Evolutionary conservation across 1,140 invertebrate genomes (phyloP).

Genomic region (Drosophila auraria): DNA sequence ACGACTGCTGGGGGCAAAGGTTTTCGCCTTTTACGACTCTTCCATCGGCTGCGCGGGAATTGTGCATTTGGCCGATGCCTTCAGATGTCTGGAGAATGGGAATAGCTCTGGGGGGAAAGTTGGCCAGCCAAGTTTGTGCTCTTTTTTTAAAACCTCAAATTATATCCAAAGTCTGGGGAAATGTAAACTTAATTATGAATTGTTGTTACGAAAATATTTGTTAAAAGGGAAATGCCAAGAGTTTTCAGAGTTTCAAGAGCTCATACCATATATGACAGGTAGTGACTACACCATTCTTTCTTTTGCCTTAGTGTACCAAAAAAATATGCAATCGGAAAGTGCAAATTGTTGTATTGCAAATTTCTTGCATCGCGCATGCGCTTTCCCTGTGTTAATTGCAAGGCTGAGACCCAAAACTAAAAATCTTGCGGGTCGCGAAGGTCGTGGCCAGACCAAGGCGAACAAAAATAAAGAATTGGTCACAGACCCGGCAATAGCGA

Average conservation of each 20-base stretch:
- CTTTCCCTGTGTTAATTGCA: conserved; percentile 56
- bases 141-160: background rate
- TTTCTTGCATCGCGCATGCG: conserved; percentile 8
- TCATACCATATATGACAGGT: too few relatives aligned
- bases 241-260: too few relatives aligned
- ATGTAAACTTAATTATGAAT: background rate
- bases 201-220: background rate
- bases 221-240: background rate
- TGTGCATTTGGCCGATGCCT: conserved; percentile 7
- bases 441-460: conserved; percentile 26
- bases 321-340: conserved; percentile 15
- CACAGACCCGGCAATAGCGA: conserved; percentile 27
- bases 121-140: conserved; percentile 4
- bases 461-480: conserved; percentile 12
- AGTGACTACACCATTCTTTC: too few relatives aligned
- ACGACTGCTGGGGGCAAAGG: conserved; percentile 71
- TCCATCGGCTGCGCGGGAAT: conserved; percentile 15
- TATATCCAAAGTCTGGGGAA: background rate
- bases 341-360: conserved; percentile 19
- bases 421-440: conserved; percentile 11
- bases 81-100: conserved; percentile 6
- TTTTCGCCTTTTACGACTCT: conserved; percentile 57
- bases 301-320: background rate
- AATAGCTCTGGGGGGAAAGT: background rate
- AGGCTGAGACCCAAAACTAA: conserved; percentile 33